Evolutionary conservation across 2,797 vertebrate species (phyloP).

Genomic region (Diglossa cyanea): DNA sequence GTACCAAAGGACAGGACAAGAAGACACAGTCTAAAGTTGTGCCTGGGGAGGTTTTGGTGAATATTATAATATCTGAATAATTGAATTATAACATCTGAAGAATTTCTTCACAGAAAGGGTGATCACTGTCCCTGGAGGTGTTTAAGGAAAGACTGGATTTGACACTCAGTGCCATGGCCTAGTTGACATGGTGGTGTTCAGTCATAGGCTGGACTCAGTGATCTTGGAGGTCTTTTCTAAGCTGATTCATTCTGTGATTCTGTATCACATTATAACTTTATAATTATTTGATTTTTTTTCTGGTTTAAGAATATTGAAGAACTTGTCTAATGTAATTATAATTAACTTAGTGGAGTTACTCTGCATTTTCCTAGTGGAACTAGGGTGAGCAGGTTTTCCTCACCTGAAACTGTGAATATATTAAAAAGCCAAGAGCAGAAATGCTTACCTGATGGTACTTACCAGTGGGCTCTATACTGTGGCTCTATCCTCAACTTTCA

Average conservation of each 20-base stretch:
- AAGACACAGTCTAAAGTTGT: not conserved
- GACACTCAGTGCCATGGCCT: not conserved
- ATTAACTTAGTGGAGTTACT: not conserved
- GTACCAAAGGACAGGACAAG: not conserved
- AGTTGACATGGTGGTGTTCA: not conserved
- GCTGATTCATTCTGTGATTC: not conserved
- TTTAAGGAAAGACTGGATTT: not conserved
- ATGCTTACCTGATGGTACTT: not conserved
- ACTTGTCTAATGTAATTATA: not conserved
- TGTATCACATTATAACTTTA: not conserved
- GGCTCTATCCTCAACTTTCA: not conserved
- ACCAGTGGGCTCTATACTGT: not conserved
- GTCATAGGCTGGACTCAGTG: not conserved
- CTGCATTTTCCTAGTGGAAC: not conserved
- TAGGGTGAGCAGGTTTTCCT: not conserved
- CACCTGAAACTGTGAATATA: not conserved
- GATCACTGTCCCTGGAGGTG: not conserved
- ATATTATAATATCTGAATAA: not conserved
- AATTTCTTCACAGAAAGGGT: not conserved
- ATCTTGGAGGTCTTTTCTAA: not conserved
- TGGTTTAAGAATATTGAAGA: not conserved
- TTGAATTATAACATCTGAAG: not conserved
- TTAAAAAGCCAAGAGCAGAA: not conserved
- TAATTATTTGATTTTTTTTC: not conserved
- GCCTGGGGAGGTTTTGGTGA: not conserved